A percentile compares a stretch with the other conserved stretches of the same genome.
Conservation (phyloP, 2,113 vertebrate genomes). For the Pelusios castaneus region DNA sequence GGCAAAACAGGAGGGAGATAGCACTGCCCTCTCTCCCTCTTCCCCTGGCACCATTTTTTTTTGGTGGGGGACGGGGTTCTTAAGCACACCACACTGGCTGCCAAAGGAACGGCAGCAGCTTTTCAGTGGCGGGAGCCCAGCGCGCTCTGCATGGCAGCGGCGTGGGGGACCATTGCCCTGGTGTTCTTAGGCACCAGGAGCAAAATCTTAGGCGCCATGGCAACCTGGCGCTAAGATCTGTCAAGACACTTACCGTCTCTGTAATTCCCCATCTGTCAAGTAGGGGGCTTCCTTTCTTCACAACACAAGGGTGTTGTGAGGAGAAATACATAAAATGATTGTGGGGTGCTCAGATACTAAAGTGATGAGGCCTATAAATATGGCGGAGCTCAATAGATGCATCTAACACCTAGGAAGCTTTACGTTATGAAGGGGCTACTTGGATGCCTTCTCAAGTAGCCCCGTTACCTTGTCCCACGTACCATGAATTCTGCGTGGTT, state of each 20-base stretch:
- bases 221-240: too few species aligned
- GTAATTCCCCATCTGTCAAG: not conserved
- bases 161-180: too few species aligned
- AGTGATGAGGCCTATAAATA: not conserved
- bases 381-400: not conserved
- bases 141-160: too few species aligned
- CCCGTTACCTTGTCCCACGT: not conserved
- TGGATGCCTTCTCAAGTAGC: not conserved
- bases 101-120: too few species aligned
- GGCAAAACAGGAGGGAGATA: too few species aligned
- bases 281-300: not conserved
- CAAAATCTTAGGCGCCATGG: too few species aligned
- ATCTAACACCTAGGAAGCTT: not conserved
- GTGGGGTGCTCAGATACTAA: not conserved
- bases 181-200: too few species aligned
- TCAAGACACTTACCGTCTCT: not conserved
- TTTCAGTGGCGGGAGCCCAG: too few species aligned
- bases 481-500: not conserved
- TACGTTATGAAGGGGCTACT: not conserved
- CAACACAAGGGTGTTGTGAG: not conserved
- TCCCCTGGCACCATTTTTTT: too few species aligned
- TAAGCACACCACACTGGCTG: too few species aligned
- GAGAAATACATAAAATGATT: not conserved
- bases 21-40: too few species aligned
- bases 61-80: too few species aligned